Evolutionary conservation across 2,797 vertebrate genomes (phyloP), one percentile per base, ranked within the genome.

Genomic region (Cetoscarus ocellatus): DNA sequence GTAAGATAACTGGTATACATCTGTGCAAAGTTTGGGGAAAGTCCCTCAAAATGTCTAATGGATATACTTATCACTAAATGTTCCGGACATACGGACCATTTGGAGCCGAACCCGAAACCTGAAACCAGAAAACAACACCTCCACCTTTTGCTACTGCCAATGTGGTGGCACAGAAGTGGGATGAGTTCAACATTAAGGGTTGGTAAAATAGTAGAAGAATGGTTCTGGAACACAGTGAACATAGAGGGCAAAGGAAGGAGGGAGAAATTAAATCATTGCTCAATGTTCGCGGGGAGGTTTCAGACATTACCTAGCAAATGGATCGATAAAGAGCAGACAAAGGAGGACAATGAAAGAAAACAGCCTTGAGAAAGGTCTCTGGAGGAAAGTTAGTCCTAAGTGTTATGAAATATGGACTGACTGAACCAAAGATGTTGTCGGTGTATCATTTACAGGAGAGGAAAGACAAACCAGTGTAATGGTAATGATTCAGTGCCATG

Each of bases 211-310:
- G 9, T 9, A 17, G 60, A 9, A 10, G 38, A 50, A 55, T 39
- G 39, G 40, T 11, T 1, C 1, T 19, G 19, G n/a, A 12, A 49
- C 13, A 45, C 9, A 19, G 58, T 49, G 18, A 69, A n/a, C 13
- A 35, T 18, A 67, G 43, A 79, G 56, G 61, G 17, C 55, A 71
- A 14, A 43, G 39, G 61, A 55, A 56, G 51, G 36, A 69, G 59
- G 52, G 10, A 11, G 3, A 70, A 80, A 84, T 47, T 43, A 2
- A 61, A 57, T 79, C 52, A 75, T 50, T 85, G 52, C 82, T 74
- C 67, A 77, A 54, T 17, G 52, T 73, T 70, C 74, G 71, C 66
- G 59, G 42, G 50, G 7, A 1, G 11, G 36, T 15, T 54, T 18
- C 48, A 71, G 53, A 34, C 76, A 70, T 50, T 40, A 52, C 0